Evolutionary conservation across 2,888 invertebrate genomes (phyloP).

Genomic region (Yponomeuta cagnagella): DNA sequence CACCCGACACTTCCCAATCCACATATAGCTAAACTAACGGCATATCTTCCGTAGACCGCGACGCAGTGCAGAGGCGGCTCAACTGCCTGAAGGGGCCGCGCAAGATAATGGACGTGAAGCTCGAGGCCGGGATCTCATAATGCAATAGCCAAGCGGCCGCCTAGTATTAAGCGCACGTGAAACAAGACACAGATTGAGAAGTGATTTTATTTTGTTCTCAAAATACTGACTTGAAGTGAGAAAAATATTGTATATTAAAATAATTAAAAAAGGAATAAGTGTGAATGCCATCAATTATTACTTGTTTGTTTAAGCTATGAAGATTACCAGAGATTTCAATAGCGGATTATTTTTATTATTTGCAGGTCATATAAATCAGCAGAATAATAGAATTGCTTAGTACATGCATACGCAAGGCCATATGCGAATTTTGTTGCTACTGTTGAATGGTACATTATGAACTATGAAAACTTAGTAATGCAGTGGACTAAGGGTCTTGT

Average conservation of each 20-base stretch:
- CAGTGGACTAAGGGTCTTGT: constrained; percentile 26
- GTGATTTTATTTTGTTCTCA: constrained; percentile 73
- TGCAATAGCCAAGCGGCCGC: constrained; percentile 43
- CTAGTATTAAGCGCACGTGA: constrained; percentile 44
- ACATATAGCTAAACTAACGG: neutral
- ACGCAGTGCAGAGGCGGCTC: constrained; percentile 96
- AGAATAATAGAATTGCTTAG: constrained; percentile 37
- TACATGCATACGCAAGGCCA: constrained; percentile 21
- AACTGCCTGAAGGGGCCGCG: constrained; percentile 68
- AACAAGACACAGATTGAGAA: constrained; percentile 50
- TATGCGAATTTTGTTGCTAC: too few species aligned
- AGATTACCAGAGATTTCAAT: constrained; percentile 66
- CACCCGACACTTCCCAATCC: too few species aligned
- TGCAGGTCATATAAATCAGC: constrained; percentile 39
- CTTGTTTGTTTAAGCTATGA: constrained; percentile 52
- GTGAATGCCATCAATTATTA: constrained; percentile 52
- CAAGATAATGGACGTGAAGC: constrained; percentile 68
- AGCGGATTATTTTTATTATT: constrained; percentile 69
- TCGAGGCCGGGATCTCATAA: constrained; percentile 73
- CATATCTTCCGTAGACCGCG: constrained; percentile 81
- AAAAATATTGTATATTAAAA: constrained; percentile 36
- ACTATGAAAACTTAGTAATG: too few species aligned
- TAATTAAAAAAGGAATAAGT: constrained; percentile 62
- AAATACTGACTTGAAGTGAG: constrained; percentile 42
- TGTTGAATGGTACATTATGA: too few species aligned